Evolutionary conservation across 1,140 invertebrate species (phyloP), one percentile per base, ranked within the genome.

Genomic region (Drosophila bocki): DNA sequence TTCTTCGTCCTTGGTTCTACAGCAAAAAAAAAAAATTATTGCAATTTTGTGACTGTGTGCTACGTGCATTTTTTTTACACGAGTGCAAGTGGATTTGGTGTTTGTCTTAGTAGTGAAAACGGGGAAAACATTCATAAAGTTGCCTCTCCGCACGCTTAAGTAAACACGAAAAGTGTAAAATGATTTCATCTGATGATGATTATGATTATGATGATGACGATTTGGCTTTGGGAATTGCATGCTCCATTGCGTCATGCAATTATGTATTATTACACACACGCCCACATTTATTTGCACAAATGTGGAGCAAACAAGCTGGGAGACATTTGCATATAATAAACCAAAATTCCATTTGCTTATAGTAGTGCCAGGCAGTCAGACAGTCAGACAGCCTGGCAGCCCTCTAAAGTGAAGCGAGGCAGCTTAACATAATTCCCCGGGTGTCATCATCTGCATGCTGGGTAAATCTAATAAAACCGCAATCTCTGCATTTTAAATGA

Each of bases 81-180:
- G 48, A 68, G 54, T 78, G 59, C 61, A 12, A 45, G 48, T 75
- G 70, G 61, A 77, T 84, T 84, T 72, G 45, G 51, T 85, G 58
- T 87, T 86, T 86, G 82, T 59, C 82, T 85, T 86, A 78, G 82
- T 80, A 54, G 53, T 79, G 42, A 57, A 58, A 53, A 35, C 50
- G 29, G 50, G 8, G 51, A 54, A 37, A 77, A 47, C 76, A 80
- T 87, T 87, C 67, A 80, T 80, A 88, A 87, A 87, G 68, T 87
- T 80, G 80, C 68, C 72, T 74, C 65, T 71, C 26, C 7, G 15
- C 79, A 87, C 84, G 84, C 84, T 88, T 78, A 87, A 87, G 84
- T 87, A 88, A 88, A 88, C 84, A 80, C 77, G 64, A 88, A 87
- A 87, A 87, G 84, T 87, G 84, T 78, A 79, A 87, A 87, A 88